Evolutionary conservation across 1,140 invertebrate genomes (phyloP).

Genomic region (Drosophila parvula): DNA sequence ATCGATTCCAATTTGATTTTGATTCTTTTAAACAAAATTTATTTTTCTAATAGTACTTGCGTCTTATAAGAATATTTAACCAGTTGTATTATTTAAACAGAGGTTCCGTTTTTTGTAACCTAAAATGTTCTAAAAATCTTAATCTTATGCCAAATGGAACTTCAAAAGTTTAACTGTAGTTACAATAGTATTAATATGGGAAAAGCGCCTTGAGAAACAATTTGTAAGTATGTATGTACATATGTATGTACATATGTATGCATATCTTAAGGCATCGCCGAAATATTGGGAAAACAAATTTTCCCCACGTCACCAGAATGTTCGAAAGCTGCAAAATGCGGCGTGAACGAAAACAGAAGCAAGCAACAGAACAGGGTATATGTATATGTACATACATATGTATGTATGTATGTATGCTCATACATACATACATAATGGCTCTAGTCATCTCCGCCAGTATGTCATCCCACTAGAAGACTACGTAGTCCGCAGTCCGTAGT

Average conservation of each 20-base stretch:
- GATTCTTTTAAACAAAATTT: too few relatives aligned
- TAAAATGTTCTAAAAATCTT: background rate
- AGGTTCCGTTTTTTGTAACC: background rate
- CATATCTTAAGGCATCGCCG: constrained; percentile 6
- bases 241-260: too few relatives aligned
- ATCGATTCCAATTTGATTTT: background rate
- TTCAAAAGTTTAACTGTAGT: background rate
- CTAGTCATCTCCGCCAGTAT: constrained; percentile 36
- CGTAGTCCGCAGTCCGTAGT: constrained; percentile 15
- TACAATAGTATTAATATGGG: background rate
- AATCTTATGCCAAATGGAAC: background rate
- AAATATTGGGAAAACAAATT: constrained; percentile 42
- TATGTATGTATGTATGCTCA: too few relatives aligned
- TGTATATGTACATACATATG: background rate
- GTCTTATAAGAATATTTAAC: background rate
- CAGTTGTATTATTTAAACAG: background rate
- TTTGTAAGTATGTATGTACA: too few relatives aligned
- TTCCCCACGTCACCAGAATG: constrained; percentile 40
- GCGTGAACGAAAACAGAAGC: constrained; percentile 3
- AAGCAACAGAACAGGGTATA: constrained; percentile 1
- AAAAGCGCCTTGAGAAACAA: background rate
- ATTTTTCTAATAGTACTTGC: background rate
- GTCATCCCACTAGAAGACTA: constrained; percentile 45
- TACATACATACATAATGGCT: too few relatives aligned
- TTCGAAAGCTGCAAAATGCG: constrained; percentile 27